Evolutionary conservation across 2,113 vertebrate species (phyloP).

Genomic region (Machaerirhynchus nigripectus): DNA sequence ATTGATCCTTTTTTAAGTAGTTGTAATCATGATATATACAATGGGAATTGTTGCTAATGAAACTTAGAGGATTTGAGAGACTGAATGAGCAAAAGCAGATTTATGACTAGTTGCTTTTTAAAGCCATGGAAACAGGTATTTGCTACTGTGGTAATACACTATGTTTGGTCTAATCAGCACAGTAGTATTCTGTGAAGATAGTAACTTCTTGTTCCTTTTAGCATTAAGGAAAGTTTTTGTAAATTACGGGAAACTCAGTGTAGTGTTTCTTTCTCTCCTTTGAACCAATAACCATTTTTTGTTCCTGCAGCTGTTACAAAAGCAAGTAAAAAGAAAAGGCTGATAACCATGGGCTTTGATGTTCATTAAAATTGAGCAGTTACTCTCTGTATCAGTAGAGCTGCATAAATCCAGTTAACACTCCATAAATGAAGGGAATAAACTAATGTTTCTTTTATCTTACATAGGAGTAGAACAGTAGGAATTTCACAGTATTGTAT

Average conservation of each 20-base stretch:
- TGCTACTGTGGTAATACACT: neutral
- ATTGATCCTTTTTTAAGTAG: neutral
- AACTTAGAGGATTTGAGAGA: neutral
- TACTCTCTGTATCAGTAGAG: neutral
- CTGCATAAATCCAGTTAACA: neutral
- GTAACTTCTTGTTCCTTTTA: neutral
- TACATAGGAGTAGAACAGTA: neutral
- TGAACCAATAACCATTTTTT: neutral
- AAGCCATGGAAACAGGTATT: neutral
- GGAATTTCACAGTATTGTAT: neutral
- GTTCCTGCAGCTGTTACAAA: neutral
- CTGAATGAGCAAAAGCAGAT: neutral
- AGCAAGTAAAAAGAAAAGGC: neutral
- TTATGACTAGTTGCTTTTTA: neutral
- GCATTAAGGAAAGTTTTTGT: neutral
- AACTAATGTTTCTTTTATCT: neutral
- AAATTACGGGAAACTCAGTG: neutral
- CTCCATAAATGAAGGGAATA: neutral
- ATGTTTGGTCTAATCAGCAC: neutral
- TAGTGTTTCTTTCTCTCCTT: neutral
- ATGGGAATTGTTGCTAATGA: neutral
- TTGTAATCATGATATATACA: neutral
- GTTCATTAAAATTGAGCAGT: neutral
- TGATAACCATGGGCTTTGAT: neutral
- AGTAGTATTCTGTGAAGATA: neutral